These are phyloP conservation scores for Eulemur rubriventer DNA, from an alignment of 2,797 vertebrate species.

Conservation along the genomic window DNA sequence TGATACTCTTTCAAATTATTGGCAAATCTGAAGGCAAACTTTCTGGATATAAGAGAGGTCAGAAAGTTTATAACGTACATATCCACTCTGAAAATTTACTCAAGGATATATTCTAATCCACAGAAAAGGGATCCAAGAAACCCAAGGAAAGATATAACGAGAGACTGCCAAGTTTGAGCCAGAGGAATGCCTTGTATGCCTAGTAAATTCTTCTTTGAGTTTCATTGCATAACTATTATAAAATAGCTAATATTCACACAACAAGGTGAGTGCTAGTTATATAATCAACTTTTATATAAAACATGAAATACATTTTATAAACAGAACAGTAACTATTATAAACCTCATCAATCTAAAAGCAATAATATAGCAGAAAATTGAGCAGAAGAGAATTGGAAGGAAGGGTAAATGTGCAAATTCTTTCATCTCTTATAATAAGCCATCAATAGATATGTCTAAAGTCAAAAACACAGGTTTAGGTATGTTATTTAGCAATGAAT, in stretches of 20 bases:
- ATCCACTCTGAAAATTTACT: neutral
- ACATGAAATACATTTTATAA: neutral
- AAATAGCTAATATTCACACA: neutral
- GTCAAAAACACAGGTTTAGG: neutral
- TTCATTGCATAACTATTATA: neutral
- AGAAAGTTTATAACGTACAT: neutral
- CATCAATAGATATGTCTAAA: neutral
- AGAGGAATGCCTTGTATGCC: neutral
- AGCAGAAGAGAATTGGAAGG: neutral
- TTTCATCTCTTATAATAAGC: neutral
- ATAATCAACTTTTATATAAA: neutral
- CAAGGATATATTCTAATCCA: neutral
- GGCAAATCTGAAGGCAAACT: neutral
- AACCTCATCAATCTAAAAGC: neutral
- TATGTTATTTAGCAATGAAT: neutral
- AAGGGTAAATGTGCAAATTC: neutral
- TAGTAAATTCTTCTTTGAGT: neutral
- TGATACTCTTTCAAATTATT: neutral
- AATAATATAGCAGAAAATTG: neutral
- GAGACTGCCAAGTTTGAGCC: neutral
- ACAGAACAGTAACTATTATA: neutral
- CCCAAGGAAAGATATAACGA: neutral
- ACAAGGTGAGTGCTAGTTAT: neutral
- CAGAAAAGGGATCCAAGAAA: neutral
- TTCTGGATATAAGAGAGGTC: neutral